These are phyloP conservation scores for Metaphire vulgaris DNA, from an alignment of 1,140 invertebrate genomes.

Conservation along the genomic window DNA sequence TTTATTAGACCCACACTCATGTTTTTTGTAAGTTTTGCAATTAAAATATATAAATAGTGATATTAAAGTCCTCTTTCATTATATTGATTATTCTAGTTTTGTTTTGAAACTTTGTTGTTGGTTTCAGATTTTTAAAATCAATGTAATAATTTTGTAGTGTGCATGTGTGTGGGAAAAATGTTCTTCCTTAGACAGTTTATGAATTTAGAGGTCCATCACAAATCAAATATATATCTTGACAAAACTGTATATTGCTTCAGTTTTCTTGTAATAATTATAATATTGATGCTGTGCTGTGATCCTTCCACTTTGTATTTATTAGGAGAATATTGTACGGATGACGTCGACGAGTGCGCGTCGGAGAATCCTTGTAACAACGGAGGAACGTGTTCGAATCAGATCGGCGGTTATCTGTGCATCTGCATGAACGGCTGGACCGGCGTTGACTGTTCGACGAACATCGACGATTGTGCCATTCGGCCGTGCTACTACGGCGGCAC, in stretches of 20 bases:
- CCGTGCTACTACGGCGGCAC: slow-evolving; percentile 93
- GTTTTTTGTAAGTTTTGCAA: too few species aligned
- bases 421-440: slow-evolving; percentile 89
- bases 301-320: too few species aligned
- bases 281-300: slow-evolving; percentile 59
- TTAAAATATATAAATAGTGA: too few species aligned
- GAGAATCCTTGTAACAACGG: slow-evolving; percentile 89
- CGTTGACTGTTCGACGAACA: slow-evolving; percentile 80
- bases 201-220: too few species aligned
- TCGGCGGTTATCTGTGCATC: slow-evolving; percentile 83
- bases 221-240: slow-evolving; percentile 72
- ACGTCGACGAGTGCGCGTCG: slow-evolving; percentile 68
- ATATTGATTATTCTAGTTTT: too few species aligned
- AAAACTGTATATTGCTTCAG: slow-evolving; percentile 40
- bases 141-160: too few species aligned
- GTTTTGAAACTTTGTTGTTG: too few species aligned
- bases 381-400: slow-evolving; percentile 78
- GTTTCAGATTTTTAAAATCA: too few species aligned
- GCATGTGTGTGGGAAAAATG: not conserved
- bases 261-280: slow-evolving; percentile 46
- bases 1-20: too few species aligned
- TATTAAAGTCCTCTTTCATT: too few species aligned
- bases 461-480: slow-evolving; percentile 54
- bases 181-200: not conserved
- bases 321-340: slow-evolving; percentile 29